Evolutionary conservation across 2,888 invertebrate species (phyloP), one percentile per base, ranked within the genome.

Genomic region (Scaptomyza tumidula): DNA sequence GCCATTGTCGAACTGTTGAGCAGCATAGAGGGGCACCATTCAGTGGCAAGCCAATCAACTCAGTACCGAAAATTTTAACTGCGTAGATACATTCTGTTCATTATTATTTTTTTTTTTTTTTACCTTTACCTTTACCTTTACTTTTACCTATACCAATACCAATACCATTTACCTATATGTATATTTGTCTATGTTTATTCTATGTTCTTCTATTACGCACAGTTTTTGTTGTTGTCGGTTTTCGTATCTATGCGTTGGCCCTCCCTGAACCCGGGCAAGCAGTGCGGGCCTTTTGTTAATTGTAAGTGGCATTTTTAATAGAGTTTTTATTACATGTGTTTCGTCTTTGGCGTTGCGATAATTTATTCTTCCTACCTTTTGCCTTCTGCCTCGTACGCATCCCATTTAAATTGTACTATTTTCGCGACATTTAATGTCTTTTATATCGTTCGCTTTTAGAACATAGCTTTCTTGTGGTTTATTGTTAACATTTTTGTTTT

Each of bases 231-330:
- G 46, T 52, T 57, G 37, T 37, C n/a, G n/a, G n/a, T n/a, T n/a
- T n/a, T 44, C 43, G 61, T 72, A 63, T 72, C 57, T 67, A 48
- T 67, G 57, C 71, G 44, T 13, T 75, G 76, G 71, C 74, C 71
- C 61, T 75, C 52, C 52, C 60, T 76, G 74, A 74, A 75, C 65
- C 61, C 55, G 6, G 24, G 29, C 43, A 43, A 57, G 59, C 69
- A 56, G 63, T 75, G 72, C 72, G 67, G 71, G 77, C 63, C 70
- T 69, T 84, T 83, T 83, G 80, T 86, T 80, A 83, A 82, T 86
- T 82, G 75, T 86, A 86, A 86, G 75, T 80, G 84, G 84, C 71
- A 71, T 66, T 82, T 85, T 79, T 82, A 82, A 85, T 81, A 76
- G 71, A 69, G 64, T 53, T 78, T 79, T 71, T 69, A 83, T 61